phyloP scores from a whole-genome alignment of 2,113 vertebrate genomes.

The Syngnathoides biaculeatus region DNA sequence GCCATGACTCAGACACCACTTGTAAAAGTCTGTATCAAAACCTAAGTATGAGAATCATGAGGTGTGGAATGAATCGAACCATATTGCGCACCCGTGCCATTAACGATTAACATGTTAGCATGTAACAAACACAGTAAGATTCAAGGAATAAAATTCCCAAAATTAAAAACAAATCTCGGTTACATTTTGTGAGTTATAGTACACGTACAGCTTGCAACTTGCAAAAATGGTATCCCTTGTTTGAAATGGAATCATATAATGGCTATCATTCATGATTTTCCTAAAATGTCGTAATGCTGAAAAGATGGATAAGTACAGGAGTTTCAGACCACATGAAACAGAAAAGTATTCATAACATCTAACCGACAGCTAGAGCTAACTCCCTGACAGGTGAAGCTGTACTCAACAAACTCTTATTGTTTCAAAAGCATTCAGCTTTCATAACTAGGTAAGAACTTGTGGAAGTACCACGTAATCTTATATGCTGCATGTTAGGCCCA shows the following conservation, averaged over 20 bases:
- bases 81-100: too few species aligned
- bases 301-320: neutral
- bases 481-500: neutral
- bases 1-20: slow-evolving; percentile 18
- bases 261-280: neutral
- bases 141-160: too few species aligned
- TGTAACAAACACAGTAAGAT: too few species aligned
- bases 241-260: neutral
- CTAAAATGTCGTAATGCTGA: neutral
- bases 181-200: neutral
- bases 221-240: neutral
- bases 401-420: neutral
- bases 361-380: neutral
- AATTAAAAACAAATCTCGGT: too few species aligned
- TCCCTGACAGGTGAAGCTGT: neutral
- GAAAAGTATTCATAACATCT: neutral
- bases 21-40: slow-evolving; percentile 9
- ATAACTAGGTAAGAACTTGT: neutral
- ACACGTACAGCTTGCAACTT: neutral
- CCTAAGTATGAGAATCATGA: too few species aligned
- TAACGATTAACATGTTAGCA: too few species aligned
- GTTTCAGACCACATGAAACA: neutral
- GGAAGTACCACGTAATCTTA: neutral
- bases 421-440: neutral
- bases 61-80: too few species aligned